Evolutionary conservation across 1,140 invertebrate genomes (phyloP), one percentile per base, ranked within the genome.

Genomic region (Drosophila subpulchrella): DNA sequence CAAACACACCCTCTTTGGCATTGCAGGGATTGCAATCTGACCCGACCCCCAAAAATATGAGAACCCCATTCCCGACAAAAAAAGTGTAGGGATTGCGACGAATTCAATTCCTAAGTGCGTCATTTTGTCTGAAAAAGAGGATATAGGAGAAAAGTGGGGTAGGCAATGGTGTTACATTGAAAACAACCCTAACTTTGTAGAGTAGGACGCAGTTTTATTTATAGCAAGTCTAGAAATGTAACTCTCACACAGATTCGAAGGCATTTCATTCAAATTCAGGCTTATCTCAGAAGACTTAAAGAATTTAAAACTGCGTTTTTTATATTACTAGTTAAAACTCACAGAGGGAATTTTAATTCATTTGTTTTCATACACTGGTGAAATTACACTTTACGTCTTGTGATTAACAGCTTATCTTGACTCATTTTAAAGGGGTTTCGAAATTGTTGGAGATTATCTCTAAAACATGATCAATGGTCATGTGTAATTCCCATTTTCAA

Each of bases 11-110:
- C 44, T 27, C 11, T 1, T 39, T 15, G 13, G 3, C 17, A 58
- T 68, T 76, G 61, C 73, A 76, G 62, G 73, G 61, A 67, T 66
- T 76, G 73, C 73, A 76, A 67, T 76, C 32, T 75, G 72, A 56
- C 51, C 54, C 56, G 38, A 20, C 41, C 44, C 34, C 47, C 32
- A 3, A 74, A 72, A 47, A 59, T 41, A 12, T 34, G 32, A 30
- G 10, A 46, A 11, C 10, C 30, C 41, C 5, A 20, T n/a, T 17
- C 30, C 10, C n/a, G 63, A 24, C 34, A 58, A 32, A 8, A 50
- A 54, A 53, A 39, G 34, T 41, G 39, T 42, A n/a, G 32, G 36
- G 17, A 47, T 41, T 48, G 48, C 56, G 39, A 38, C 11, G 27
- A 57, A 71, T 50, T 58, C 36, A 27, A 54, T 66, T 66, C n/a